Base-by-base conservation (phyloP, 2,888 invertebrate species). In the Himalopsyche kuldschensis region DNA sequence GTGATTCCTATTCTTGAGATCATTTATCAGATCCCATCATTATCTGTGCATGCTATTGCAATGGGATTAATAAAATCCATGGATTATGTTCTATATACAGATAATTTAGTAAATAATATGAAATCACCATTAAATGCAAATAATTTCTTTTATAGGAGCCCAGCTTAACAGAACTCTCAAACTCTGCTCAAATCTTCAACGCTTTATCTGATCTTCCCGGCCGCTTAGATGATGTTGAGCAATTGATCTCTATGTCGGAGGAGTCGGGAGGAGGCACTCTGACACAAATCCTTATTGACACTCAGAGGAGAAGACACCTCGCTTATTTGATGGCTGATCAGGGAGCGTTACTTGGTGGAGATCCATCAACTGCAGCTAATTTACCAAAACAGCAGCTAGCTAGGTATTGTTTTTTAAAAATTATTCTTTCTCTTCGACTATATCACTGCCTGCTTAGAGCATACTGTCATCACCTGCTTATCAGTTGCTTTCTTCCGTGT, bases 141-240 rank as follows among this genome's bases (percentile, higher is more conserved):
- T 15, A 41, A 41, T 41, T 41, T 35, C 4, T 77, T 4, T 6
- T 90, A 88, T 86, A 90, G 93, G 97, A 97, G 89, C 92, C 93
- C 10, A 95, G 97, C 88, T 93, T 99, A 82, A 95, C 95, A 87
- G 94, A 94, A 87, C 92, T 98, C 87, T 97, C 98, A 88, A 98
- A 98, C 90, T 98, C 99, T 0, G 99, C 99, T 15, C 98, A 98
- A 91, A 98, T 99, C 88, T 99, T 99, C 90, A 99, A 99, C 90
- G 97, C 97, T 3, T 92, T 99, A 2, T 98, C 98, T 24, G 98
- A 98, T 89, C 97, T 99, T 88, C 99, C 99, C 63, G 97, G 97
- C 20, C 96, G 96, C 90, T 95, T 98, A 84, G 96, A 97, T 88
- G 97, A 98, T 91, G 97, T 98, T 79, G 97, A 97, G 88, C 93